These are phyloP conservation scores for Sinotaia quadrata DNA, from an alignment of 2,888 invertebrate genomes.

Conservation along the genomic window DNA sequence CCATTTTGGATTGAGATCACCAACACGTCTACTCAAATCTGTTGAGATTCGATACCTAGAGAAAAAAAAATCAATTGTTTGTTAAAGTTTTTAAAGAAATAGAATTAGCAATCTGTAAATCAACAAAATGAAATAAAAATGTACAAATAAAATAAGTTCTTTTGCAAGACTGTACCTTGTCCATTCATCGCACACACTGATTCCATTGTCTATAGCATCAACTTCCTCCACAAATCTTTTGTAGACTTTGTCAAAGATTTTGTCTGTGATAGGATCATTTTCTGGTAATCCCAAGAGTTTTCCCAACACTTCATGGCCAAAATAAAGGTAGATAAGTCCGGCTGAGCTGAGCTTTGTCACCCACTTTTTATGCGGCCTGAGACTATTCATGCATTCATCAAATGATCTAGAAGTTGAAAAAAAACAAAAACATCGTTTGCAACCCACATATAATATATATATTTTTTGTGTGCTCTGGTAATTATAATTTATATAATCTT, in stretches of 20 bases:
- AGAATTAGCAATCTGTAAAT: too few species aligned
- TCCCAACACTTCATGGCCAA: slow-evolving; percentile 81
- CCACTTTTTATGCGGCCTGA: slow-evolving; percentile 66
- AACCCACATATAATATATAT: too few species aligned
- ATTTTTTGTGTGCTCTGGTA: too few species aligned
- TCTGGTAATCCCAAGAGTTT: slow-evolving; percentile 46
- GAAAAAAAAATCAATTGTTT: neutral
- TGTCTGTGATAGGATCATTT: slow-evolving; percentile 55
- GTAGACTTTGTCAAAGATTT: slow-evolving; percentile 79
- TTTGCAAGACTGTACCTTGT: too few species aligned
- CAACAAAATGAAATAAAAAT: too few species aligned
- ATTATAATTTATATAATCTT: too few species aligned
- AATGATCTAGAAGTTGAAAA: slow-evolving; percentile 67
- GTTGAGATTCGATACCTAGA: slow-evolving; percentile 83
- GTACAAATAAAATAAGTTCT: too few species aligned
- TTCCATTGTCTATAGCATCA: slow-evolving; percentile 98
- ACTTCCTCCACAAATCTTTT: slow-evolving; percentile 91
- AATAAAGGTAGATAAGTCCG: slow-evolving; percentile 91
- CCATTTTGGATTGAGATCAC: slow-evolving; percentile 88
- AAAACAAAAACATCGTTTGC: too few species aligned
- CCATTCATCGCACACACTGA: too few species aligned
- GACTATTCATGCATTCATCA: slow-evolving; percentile 70
- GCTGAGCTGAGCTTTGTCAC: slow-evolving; percentile 89
- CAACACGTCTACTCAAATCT: slow-evolving; percentile 83
- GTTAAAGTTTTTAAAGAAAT: too few species aligned